Percentiles rank a stretch among this genome's conserved stretches.
Evolutionary conservation across 2,113 vertebrate species (phyloP).

Genomic region (Mesoclemmys tuberculata): DNA sequence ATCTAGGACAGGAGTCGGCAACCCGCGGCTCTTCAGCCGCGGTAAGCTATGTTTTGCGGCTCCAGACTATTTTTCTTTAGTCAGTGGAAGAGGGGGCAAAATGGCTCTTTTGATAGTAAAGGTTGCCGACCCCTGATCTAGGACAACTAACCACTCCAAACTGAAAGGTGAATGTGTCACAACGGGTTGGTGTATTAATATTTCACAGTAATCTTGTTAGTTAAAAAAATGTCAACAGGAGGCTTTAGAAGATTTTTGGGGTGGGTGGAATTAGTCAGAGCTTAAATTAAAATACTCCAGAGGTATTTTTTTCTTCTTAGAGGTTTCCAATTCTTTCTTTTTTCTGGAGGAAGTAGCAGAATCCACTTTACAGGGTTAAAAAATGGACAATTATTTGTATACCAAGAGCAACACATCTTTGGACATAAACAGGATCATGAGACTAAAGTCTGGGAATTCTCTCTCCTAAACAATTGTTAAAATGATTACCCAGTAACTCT

Average conservation of each 20-base stretch:
- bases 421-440: not conserved
- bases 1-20: too few species aligned
- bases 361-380: not conserved
- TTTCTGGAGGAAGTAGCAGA: not conserved
- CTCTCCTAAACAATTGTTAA: not conserved
- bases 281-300: not conserved
- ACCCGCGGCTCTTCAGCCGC: too few species aligned
- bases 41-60: too few species aligned
- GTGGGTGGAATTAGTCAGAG: not conserved
- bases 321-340: not conserved
- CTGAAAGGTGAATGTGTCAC: not conserved
- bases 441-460: not conserved
- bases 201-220: too few species aligned
- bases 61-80: too few species aligned
- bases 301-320: not conserved
- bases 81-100: too few species aligned
- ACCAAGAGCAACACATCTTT: not conserved
- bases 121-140: too few species aligned
- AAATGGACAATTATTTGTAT: not conserved
- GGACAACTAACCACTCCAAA: not conserved
- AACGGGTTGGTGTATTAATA: not conserved
- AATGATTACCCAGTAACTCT: not conserved
- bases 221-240: not conserved
- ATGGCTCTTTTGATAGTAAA: too few species aligned
- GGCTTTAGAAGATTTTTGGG: not conserved